Conservation (phyloP, 2,797 vertebrate species). For the Tenualosa thibaudeaui region DNA sequence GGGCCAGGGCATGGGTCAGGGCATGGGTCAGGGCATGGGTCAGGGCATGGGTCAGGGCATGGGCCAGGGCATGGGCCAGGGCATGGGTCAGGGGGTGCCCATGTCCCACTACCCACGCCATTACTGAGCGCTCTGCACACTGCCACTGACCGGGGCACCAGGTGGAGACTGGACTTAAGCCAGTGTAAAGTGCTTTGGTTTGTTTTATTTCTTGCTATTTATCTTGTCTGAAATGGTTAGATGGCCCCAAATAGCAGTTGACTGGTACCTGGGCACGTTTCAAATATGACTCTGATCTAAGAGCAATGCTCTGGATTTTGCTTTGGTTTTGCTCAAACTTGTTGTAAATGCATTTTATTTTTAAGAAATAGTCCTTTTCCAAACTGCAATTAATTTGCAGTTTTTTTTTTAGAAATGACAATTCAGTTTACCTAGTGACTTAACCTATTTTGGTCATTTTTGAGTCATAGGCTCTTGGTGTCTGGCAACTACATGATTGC, state of each 20-base stretch:
- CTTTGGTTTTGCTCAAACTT: background rate
- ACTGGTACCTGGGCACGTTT: background rate
- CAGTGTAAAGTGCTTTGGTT: slow-evolving; percentile 15
- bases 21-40: slow-evolving; percentile 36
- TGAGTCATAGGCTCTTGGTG: background rate
- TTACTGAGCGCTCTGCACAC: slow-evolving; percentile 68
- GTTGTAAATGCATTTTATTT: slow-evolving; percentile 17
- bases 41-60: slow-evolving; percentile 67
- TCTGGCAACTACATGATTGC: background rate
- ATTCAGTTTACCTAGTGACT: background rate
- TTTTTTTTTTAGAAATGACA: background rate
- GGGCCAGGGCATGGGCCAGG: slow-evolving; percentile 54
- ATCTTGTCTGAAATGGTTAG: slow-evolving; percentile 13
- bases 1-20: slow-evolving; percentile 40
- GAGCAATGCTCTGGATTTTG: background rate
- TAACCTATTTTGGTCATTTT: background rate
- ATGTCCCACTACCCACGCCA: slow-evolving; percentile 88
- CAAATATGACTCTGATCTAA: background rate
- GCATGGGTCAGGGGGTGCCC: slow-evolving; percentile 61
- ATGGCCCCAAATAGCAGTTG: background rate
- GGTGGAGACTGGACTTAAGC: background rate
- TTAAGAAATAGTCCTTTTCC: background rate
- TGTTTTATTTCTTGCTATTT: slow-evolving; percentile 35
- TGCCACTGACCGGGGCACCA: background rate
- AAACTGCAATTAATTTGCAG: background rate